Evolutionary conservation across 2,888 invertebrate species (phyloP), one percentile per base, ranked within the genome.

Genomic region (Leptopilina myrica): DNA sequence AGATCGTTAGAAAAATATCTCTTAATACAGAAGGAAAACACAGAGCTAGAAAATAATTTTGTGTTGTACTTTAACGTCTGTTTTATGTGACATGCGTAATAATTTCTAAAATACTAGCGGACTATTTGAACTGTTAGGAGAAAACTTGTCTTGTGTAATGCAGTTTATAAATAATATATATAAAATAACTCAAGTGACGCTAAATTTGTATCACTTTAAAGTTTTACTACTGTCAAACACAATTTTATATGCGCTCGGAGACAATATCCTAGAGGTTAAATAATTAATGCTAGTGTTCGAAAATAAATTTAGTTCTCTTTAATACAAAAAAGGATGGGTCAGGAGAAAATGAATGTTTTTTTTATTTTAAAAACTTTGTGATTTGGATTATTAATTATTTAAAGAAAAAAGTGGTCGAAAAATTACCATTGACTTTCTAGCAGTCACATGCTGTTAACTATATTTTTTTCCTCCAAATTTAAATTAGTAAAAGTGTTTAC

Each of bases 71-170:
- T 62, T 62, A 62, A 59, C 59, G 15, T 59, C 4, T 62, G 62
- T 62, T 62, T 62, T 62, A 62, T 62, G 62, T 62, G 62, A 62
- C 62, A 62, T 62, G 62, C 62, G 62, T 62, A 62, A 62, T 62
- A 62, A 62, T 62, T 20, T 62, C 20, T 62, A 62, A 62, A 62
- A 62, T 62, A 62, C 15, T 62, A 62, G 20, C 62, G 15, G 15
- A 56, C 56, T 59, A n/a, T n/a, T 15, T 56, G n/a, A n/a, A 59
- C 14, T 59, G 59, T n/a, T 62, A 9, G 62, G 33, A 33, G 33
- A 33, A 62, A 62, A 62, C 62, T 62, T 15, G 59, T 62, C 62
- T 62, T 62, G 62, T 62, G 62, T 62, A 62, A 62, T 20, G 15
- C 62, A 62, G 62, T 62, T 62, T 62, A 62, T 62, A 62, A 62